Evolutionary conservation across 2,797 vertebrate genomes (phyloP).

Genomic region (Lithobates sylvaticus): DNA sequence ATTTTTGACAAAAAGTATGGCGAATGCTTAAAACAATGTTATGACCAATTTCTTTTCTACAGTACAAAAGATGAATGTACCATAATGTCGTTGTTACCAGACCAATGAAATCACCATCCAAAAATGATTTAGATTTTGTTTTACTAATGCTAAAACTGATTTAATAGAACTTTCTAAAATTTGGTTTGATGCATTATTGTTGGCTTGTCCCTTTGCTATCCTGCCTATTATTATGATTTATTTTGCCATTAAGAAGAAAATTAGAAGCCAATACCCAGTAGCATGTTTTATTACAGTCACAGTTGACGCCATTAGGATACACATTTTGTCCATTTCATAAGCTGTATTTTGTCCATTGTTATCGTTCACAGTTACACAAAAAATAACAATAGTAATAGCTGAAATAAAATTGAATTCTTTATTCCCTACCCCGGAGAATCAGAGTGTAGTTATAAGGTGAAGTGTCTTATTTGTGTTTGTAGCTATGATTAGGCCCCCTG

Average conservation of each 20-base stretch:
- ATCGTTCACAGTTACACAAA: background rate
- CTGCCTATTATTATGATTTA: conserved; percentile 39
- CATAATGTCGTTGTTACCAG: background rate
- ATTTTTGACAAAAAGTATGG: background rate
- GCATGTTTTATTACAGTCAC: background rate
- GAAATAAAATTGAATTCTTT: background rate
- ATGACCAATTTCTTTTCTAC: background rate
- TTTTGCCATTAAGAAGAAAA: conserved; percentile 31
- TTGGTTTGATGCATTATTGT: conserved; percentile 3
- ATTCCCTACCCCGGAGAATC: too few relatives aligned
- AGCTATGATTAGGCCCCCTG: too few relatives aligned
- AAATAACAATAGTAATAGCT: background rate
- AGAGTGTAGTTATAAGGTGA: too few relatives aligned
- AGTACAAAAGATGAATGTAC: background rate
- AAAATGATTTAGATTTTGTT: background rate
- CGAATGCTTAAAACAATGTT: background rate
- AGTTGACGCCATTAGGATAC: conserved; percentile 29
- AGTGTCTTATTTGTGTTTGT: too few relatives aligned
- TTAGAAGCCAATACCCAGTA: conserved; percentile 18
- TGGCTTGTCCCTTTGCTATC: background rate
- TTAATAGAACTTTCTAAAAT: conserved; percentile 1
- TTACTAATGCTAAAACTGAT: background rate
- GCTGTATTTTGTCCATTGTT: background rate
- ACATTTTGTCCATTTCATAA: conserved; percentile 15
- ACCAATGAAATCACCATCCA: background rate